Evolutionary conservation across 2,888 invertebrate species (phyloP).

Genomic region (Agrotis segetum): DNA sequence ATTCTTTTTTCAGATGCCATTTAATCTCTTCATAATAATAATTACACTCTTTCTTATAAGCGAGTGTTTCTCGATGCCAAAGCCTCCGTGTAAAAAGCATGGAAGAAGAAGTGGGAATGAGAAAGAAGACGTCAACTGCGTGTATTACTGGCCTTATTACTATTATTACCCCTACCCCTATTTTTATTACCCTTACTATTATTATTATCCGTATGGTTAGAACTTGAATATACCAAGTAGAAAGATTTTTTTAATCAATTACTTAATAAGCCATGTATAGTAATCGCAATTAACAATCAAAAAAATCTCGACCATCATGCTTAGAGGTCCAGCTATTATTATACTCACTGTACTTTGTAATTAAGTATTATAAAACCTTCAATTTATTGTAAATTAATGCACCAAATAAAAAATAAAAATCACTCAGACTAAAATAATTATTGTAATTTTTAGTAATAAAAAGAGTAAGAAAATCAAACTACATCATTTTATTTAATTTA

Average conservation of each 20-base stretch:
- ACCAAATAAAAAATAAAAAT: too few species aligned
- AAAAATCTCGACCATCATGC: too few species aligned
- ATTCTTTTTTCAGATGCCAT: constrained; percentile 33
- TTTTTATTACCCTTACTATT: constrained; percentile 42
- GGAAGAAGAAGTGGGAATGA: background rate
- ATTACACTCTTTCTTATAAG: constrained; percentile 27
- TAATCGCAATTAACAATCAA: too few species aligned
- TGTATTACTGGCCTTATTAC: constrained; percentile 44
- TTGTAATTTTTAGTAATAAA: too few species aligned
- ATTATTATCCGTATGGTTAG: constrained; percentile 49
- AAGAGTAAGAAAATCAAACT: too few species aligned
- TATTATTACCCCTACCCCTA: constrained; percentile 46
- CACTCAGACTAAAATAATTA: too few species aligned
- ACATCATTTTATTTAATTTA: too few species aligned
- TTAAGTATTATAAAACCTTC: too few species aligned
- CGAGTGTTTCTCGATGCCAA: background rate
- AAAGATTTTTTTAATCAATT: background rate
- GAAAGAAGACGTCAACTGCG: background rate
- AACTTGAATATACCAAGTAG: background rate
- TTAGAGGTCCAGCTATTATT: too few species aligned
- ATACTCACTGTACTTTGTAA: too few species aligned
- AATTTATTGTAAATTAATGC: too few species aligned
- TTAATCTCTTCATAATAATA: constrained; percentile 8
- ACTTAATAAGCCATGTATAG: background rate
- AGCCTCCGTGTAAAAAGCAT: background rate